Evolutionary conservation across 2,113 vertebrate genomes (phyloP), one percentile per base, ranked within the genome.

Genomic region (Talpa occidentalis): DNA sequence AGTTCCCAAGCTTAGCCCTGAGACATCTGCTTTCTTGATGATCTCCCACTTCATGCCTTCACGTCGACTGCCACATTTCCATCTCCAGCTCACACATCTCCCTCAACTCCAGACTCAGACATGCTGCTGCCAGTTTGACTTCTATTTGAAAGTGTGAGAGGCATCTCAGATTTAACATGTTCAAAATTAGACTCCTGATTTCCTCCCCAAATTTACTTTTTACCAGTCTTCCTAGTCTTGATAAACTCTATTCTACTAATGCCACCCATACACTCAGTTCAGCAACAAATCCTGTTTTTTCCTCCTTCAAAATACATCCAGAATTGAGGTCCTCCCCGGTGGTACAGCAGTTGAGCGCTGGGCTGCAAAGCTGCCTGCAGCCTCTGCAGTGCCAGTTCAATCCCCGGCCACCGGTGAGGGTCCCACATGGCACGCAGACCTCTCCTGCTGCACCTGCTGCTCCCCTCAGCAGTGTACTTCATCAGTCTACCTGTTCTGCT

Each of bases 181-280:
- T 60, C 83, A 85, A 60, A 85, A 73, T 88, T 30, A 91, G 69
- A 82, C 76, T 77, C 56, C 11, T 60, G 76, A 86, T 40, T 90
- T 69, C 28, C 35, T 2, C 17, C 32, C n/a, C 16, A 81, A 37
- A 56, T 3, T 37, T 70, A 32, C 77, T 70, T 64, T 73, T 54
- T n/a, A 73, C 44, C 40, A 11, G 32, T 67, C 47, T 84, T 92
- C 40, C 35, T 83, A 72, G 66, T 88, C 44, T 47, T 69, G 30
- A 85, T 28, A 67, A 85, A 77, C 42, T 80, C 49, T 42, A 3
- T 78, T 52, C n/a, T 54, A 72, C 47, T 42, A n/a, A 42, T 22
- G 21, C n/a, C 17, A 62, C 17, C 35, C 79, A 77, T 10, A 52
- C 5, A 28, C 19, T 26, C n/a, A 56, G 21, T 56, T 8, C 59